Conservation (phyloP, 1,140 invertebrate genomes). For the Microplitis demolitor region DNA sequence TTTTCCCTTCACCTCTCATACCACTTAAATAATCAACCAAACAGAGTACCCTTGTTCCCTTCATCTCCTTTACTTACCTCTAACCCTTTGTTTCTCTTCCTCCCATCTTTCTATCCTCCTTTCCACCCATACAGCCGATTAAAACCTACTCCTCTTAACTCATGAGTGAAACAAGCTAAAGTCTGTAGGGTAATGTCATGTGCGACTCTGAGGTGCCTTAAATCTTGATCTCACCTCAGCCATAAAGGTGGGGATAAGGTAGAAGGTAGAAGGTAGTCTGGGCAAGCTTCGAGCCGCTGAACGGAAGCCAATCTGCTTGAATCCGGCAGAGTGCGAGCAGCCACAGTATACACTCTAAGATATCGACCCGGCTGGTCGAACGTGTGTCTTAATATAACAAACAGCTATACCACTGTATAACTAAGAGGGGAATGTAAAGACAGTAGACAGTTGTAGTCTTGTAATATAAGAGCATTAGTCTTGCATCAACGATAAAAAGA, state of each 20-base stretch:
- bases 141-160: neutral
- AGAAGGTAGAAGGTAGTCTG: constrained; percentile 50
- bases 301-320: constrained; percentile 61
- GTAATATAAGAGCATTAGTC: too few species aligned
- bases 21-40: neutral
- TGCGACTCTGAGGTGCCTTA: constrained; percentile 45
- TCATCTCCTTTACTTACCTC: constrained; percentile 11
- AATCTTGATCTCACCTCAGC: constrained; percentile 58
- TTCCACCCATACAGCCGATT: too few species aligned
- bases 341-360: constrained; percentile 29
- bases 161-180: neutral
- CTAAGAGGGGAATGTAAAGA: neutral
- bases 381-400: constrained; percentile 4
- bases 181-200: constrained; percentile 25
- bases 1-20: neutral
- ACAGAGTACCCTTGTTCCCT: neutral
- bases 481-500: too few species aligned
- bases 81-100: neutral
- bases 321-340: constrained; percentile 60
- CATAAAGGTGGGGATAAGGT: constrained; percentile 39
- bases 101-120: neutral
- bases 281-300: constrained; percentile 57
- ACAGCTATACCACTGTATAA: neutral
- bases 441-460: neutral
- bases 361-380: constrained; percentile 21